Conservation (phyloP, 2,113 vertebrate species). For the Mastomys coucha region DNA sequence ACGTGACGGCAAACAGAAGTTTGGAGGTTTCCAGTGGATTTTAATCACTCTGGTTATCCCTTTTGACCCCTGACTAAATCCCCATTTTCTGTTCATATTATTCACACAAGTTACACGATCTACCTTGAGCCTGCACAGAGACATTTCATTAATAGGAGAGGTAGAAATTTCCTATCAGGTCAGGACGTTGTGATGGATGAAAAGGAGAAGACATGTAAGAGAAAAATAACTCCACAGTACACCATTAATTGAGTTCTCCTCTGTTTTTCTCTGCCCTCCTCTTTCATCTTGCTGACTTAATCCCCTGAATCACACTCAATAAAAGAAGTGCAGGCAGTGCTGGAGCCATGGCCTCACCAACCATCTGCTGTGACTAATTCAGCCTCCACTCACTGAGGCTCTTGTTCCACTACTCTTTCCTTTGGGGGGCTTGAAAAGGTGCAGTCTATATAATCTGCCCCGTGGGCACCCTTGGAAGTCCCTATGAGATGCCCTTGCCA, state of each 20-base stretch:
- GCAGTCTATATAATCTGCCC: not conserved
- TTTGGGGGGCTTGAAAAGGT: not conserved
- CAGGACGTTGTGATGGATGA: constrained; percentile 12
- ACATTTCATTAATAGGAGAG: constrained; percentile 25
- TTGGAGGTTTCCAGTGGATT: not conserved
- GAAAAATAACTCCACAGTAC: constrained; percentile 12
- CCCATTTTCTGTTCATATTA: constrained; percentile 28
- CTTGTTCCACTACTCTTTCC: not conserved
- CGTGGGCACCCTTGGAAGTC: not conserved
- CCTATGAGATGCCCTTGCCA: not conserved
- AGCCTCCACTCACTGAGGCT: not conserved
- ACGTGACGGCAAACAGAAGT: not conserved
- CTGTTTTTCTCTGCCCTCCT: not conserved
- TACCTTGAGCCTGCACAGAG: not conserved
- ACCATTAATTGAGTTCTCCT: constrained; percentile 16
- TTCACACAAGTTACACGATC: not conserved
- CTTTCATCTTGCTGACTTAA: constrained; percentile 39
- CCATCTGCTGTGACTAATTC: not conserved
- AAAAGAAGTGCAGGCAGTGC: not conserved
- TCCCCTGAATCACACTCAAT: not conserved
- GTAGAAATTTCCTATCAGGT: constrained; percentile 51
- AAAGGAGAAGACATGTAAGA: constrained; percentile 51
- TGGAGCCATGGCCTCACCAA: not conserved
- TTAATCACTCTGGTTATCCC: not conserved
- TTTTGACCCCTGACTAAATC: not conserved